A percentile compares a stretch with the other conserved stretches of the same genome.
Evolutionary conservation across 2,113 vertebrate species (phyloP).

Genomic region (Benthochromis sp.): DNA sequence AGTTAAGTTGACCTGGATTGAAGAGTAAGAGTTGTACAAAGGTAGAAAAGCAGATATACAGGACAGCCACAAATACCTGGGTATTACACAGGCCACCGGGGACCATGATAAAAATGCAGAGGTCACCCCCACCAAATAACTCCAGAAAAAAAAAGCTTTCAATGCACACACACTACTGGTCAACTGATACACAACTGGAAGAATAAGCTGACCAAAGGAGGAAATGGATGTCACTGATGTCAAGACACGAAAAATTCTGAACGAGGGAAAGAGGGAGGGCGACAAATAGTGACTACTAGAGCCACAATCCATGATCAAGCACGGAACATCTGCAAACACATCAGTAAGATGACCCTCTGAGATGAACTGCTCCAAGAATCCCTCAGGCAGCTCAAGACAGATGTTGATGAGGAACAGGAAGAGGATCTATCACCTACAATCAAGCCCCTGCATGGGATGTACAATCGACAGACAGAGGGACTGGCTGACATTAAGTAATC

Average conservation of each 20-base stretch:
- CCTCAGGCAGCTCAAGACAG: neutral
- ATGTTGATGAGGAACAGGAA: neutral
- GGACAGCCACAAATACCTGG: neutral
- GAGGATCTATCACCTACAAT: neutral
- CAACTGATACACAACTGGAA: neutral
- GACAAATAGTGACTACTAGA: neutral
- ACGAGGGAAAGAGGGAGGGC: neutral
- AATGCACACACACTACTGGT: neutral
- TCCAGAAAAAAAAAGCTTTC: neutral
- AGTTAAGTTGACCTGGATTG: neutral
- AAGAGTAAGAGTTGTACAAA: neutral
- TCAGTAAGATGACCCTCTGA: fast-evolving
- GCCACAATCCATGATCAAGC: neutral
- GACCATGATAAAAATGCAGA: neutral
- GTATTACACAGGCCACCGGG: neutral
- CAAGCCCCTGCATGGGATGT: neutral
- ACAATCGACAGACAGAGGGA: neutral
- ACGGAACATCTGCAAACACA: neutral
- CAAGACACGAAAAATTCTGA: neutral
- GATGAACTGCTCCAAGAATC: neutral
- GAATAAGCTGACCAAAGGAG: neutral
- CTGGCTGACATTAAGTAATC: neutral
- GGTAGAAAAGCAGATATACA: fast-evolving
- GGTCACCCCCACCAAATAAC: neutral
- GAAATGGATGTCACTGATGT: neutral